Base-by-base conservation (phyloP, 2,113 vertebrate species). In the Daboia siamensis region DNA sequence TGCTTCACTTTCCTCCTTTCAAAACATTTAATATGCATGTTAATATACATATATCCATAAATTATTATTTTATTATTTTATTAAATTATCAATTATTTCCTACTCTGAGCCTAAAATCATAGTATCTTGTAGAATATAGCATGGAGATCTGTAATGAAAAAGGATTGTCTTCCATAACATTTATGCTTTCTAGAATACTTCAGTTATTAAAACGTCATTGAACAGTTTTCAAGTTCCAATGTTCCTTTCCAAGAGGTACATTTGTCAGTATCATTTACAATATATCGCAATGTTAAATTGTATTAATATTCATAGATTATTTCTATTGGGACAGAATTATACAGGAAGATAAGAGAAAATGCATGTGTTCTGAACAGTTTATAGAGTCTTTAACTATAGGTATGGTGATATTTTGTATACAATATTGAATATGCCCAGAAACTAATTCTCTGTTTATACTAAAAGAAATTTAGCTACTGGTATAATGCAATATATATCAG, bases 341-440 rank as follows among this genome's bases (percentile, higher is more conserved):
- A n/a, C 4, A 74, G 17, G 59, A 21, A 69, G 4, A 48, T n/a
- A 51, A 46, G 74, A 86, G 48, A 90, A 86, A 59, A 54, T 54
- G 59, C 57, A 21, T 39, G 11, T 23, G 86, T 54, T 15, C 15
- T 69, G 64, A 87, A 2, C 61, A 46, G 84, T 57, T 91, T 91
- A 69, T 69, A 61, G n/a, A 74, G 15, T 57, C 57, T 87, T 93
- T 90, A 93, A 74, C 86, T 74, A 33, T 64, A 33, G 8, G 8
- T 61, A 90, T 23, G 13, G 20, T 64, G 80, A 13, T 86, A 90
- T 74, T 7, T 92, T 57, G 85, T 93, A 89, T 80, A 52, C 0
- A 51, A 74, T 44, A 2, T 52, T 94, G 64, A 7, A 57, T 93
- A 17, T 92, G 26, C 93, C 94, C 92, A n/a, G 57, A 95, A 95